Evolutionary conservation across 2,888 invertebrate genomes (phyloP), one percentile per base, ranked within the genome.

Genomic region (Hemaris fuciformis): DNA sequence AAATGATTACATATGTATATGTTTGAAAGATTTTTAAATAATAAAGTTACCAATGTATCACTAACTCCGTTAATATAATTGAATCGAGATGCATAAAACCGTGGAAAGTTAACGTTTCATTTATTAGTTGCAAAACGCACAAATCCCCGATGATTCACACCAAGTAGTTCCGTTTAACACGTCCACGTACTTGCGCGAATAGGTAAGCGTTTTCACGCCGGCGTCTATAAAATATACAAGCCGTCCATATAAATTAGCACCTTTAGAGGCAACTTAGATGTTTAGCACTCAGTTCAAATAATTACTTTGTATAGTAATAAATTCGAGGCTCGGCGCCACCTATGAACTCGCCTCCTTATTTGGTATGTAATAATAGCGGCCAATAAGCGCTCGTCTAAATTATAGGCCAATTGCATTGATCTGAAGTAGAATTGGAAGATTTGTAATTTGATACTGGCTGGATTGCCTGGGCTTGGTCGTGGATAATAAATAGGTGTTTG

Each of bases 271-370:
- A 41, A 25, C 41, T 66, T 66, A 63, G 48, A 62, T 60, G 63
- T 64, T 62, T 61, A 62, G 61, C 60, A 64, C 64, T 62, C 43
- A 66, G 65, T 64, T 67, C 65, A 74, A 75, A 74, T 76, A 69
- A 74, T 74, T 70, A 66, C 68, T 72, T 67, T 59, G 63, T 57
- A 63, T 66, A 66, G 64, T 68, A 68, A 66, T 71, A 70, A 71
- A 73, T 66, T 64, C 57, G 61, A 66, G 59, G 60, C 45, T 60
- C 69, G 70, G 73, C 76, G 74, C 73, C 76, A 76, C 75, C 76
- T 79, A 67, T 81, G 80, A 78, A 79, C 76, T 68, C 60, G 18
- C 48, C 59, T 56, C 69, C 72, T 66, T 77, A 74, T 76, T 72
- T 67, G 70, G 69, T 60, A 23, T 38, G 38, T 3, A 57, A 57